Evolutionary conservation across 2,888 invertebrate species (phyloP), one percentile per base, ranked within the genome.

Genomic region (Apodemia hepburni): DNA sequence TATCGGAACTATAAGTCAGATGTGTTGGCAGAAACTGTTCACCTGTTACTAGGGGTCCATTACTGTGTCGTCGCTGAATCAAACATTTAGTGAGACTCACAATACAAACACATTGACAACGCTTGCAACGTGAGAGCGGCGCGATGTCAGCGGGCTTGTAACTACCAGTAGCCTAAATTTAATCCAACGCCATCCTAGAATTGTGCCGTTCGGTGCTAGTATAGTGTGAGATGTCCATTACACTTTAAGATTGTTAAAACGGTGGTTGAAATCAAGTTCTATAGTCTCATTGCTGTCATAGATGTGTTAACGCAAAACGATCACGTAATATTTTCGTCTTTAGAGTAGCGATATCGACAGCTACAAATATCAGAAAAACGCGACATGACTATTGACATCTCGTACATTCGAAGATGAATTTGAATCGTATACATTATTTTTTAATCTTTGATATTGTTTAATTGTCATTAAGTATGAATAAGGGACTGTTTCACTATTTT

Each of bases 401-500:
- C 42, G n/a, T 42, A 42, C 15, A 42, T 42, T 42, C 15, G 38
- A n/a, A 42, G 6, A n/a, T 42, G 15, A 15, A n/a, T 11, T 54
- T 54, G 18, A 6, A 27, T 54, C 54, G 54, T 54, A 54, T 54
- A 54, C 54, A 54, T 54, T 54, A 54, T 2, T 9, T 22, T 54
- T 54, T 54, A 22, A 12, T 27, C 54, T 54, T 54, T 54, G 54
- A 54, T 11, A 42, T 42, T 22, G 27, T 27, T 54, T 54, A 54
- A 15, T 27, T 27, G 9, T 11, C 18, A 22, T 4, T 27, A 51
- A 22, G 12, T 11, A 22, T 15, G 15, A n/a, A n/a, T n/a, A 42
- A 42, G 15, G 12, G 22, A 11, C 51, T 51, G 54, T 54, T 54
- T 22, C 54, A 54, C 27, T 27, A 54, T 27, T 54, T 54, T 2